phyloP scores from a whole-genome alignment of 2,888 invertebrate species.

The Mamestra brassicae region DNA sequence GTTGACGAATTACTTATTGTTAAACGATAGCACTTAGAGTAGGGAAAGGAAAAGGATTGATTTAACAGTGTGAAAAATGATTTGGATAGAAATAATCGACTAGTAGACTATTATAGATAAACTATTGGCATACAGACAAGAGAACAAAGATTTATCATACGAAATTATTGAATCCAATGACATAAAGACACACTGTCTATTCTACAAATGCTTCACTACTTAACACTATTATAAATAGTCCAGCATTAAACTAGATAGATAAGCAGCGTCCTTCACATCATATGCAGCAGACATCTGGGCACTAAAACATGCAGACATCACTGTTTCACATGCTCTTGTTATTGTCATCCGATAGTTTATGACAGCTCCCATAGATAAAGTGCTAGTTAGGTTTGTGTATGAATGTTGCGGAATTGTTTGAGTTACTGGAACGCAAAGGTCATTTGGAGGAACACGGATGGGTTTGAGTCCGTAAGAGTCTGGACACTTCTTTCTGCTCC shows the following conservation, averaged over 20 bases:
- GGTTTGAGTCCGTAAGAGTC: too few species aligned
- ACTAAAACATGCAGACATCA: conserved; percentile 44
- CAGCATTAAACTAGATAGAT: conserved; percentile 50
- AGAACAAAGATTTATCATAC: too few species aligned
- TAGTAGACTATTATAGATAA: too few species aligned
- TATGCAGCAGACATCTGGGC: conserved; percentile 51
- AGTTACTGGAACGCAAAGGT: too few species aligned
- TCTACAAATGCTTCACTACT: conserved; percentile 14
- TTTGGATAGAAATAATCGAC: too few species aligned
- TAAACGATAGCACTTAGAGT: too few species aligned
- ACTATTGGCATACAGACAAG: too few species aligned
- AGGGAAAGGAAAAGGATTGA: too few species aligned
- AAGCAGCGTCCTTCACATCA: conserved; percentile 48
- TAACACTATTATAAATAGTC: conserved; percentile 24
- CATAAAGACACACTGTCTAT: conserved; percentile 20
- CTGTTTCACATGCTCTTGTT: conserved; percentile 58
- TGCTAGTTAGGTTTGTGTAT: conserved; percentile 1
- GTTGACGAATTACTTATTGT: too few species aligned
- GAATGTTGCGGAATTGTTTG: neutral
- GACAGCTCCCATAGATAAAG: conserved; percentile 51
- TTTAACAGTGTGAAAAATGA: too few species aligned
- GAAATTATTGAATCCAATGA: neutral
- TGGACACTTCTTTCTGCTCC: too few species aligned
- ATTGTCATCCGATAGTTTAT: conserved; percentile 63
- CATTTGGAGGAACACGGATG: too few species aligned